phyloP scores from a whole-genome alignment of 1,140 invertebrate genomes.

The Zaprionus tsacasi region DNA sequence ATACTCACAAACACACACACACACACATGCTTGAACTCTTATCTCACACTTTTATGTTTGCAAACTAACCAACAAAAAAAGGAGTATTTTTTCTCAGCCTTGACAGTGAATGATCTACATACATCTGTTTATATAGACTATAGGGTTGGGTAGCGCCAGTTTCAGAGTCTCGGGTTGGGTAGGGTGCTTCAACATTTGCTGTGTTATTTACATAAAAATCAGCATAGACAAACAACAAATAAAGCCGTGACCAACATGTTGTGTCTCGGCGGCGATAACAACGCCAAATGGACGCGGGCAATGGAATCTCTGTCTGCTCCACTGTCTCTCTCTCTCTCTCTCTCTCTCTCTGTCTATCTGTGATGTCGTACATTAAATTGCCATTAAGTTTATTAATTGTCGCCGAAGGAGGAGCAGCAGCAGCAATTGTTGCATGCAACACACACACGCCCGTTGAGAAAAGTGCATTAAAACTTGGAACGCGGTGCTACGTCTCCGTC shows the following conservation, averaged over 20 bases:
- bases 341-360: too few species aligned
- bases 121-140: neutral
- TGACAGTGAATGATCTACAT: constrained; percentile 41
- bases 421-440: constrained; percentile 60
- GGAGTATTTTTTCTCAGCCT: constrained; percentile 14
- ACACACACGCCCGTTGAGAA: neutral
- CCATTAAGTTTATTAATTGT: constrained; percentile 83
- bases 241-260: constrained; percentile 70
- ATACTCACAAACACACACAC: constrained; percentile 8
- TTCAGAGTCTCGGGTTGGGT: too few species aligned
- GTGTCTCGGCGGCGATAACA: constrained; percentile 66
- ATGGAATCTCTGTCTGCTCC: neutral
- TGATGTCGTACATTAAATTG: constrained; percentile 72
- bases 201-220: constrained; percentile 73
- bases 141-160: neutral
- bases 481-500: constrained; percentile 15
- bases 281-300: constrained; percentile 32
- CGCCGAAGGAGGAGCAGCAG: constrained; percentile 58
- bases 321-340: too few species aligned
- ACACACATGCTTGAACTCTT: neutral
- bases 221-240: constrained; percentile 68
- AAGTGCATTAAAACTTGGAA: constrained; percentile 70
- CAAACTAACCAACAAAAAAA: constrained; percentile 19
- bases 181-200: constrained; percentile 35
- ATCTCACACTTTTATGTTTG: constrained; percentile 16